phyloP scores from a whole-genome alignment of 2,888 invertebrate species.

The Nomada ruficornis region DNA sequence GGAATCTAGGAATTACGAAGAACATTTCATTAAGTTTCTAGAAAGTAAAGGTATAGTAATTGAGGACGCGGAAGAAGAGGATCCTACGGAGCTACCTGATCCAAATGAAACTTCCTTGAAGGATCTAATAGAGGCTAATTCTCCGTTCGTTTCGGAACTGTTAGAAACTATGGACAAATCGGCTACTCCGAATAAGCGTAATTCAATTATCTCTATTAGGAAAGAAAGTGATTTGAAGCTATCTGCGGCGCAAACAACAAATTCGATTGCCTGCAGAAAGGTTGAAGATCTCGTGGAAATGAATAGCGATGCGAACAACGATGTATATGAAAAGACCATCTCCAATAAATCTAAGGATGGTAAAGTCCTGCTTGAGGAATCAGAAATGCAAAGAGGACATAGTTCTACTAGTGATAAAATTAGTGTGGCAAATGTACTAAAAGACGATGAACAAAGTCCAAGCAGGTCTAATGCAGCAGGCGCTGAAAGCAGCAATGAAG shows the following conservation, averaged over 20 bases:
- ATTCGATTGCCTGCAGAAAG: background rate
- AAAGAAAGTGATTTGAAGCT: slow-evolving; percentile 6
- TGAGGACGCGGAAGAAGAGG: slow-evolving; percentile 5
- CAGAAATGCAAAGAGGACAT: background rate
- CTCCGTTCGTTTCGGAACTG: slow-evolving; percentile 75
- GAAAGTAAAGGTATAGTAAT: slow-evolving; percentile 54
- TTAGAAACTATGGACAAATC: slow-evolving; percentile 57
- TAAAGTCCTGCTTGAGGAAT: background rate
- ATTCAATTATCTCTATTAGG: background rate
- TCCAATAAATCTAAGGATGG: background rate
- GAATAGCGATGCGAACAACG: slow-evolving; percentile 1
- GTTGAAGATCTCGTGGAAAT: slow-evolving; percentile 12
- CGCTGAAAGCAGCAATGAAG: slow-evolving; percentile 43
- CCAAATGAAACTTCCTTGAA: slow-evolving; percentile 74
- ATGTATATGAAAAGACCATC: slow-evolving; percentile 16
- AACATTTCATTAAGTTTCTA: slow-evolving; percentile 77
- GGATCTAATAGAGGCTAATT: slow-evolving; percentile 77
- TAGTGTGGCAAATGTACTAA: slow-evolving; percentile 1
- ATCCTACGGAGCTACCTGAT: slow-evolving; percentile 53
- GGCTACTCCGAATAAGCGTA: slow-evolving; percentile 7
- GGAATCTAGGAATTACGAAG: slow-evolving; percentile 77
- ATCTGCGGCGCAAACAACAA: background rate
- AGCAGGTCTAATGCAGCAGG: slow-evolving; percentile 13
- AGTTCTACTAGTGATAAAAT: slow-evolving; percentile 1
- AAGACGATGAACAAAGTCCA: background rate